Evolutionary conservation across 2,113 vertebrate species (phyloP), one percentile per base, ranked within the genome.

Genomic region (Podarcis cretensis): DNA sequence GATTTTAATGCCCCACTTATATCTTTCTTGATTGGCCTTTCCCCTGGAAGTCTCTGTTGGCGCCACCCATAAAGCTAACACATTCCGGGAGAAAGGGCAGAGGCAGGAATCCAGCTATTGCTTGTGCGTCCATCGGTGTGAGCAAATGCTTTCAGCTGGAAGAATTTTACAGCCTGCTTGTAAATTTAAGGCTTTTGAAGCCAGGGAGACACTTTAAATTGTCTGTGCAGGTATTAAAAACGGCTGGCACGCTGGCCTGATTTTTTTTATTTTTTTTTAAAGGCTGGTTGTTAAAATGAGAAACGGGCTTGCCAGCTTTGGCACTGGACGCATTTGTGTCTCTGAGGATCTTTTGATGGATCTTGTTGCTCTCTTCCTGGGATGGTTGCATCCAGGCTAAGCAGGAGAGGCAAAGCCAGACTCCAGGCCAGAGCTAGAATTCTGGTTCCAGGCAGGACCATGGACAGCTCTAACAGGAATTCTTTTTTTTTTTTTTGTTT

Each of bases 101-200:
- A 73, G n/a, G 13, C 71, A 73, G 71, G 30, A 14, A n/a, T 73
- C 4, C 32, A 73, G 9, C 71, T 73, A 14, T 32, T 73, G 71
- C 71, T 73, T 32, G 30, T 5, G 18, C 18, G 18, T 20, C 59
- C 48, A 12, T 71, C 69, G 30, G 30, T 30, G 25, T 71, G 27
- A 73, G 13, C 12, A n/a, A 10, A 12, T 73, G 71, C 30, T 73
- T n/a, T 12, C 71, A 73, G 25, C 30, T 73, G 71, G 71, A 89
- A 77, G 65, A n/a, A 74, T 90, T 86, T 92, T 85, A 77, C 76
- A 84, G 54, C 8, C 71, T 40, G 30, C 83, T 84, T 35, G 66
- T 92, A 86, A 90, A 92, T 92, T 13, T 81, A 63, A 71, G 27
- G 81, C 82, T 71, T 87, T 95, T 81, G 75, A 83, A 74, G 81